These are phyloP conservation scores for Vespertilio murinus DNA, from an alignment of 2,797 vertebrate species.

Conservation along the genomic window DNA sequence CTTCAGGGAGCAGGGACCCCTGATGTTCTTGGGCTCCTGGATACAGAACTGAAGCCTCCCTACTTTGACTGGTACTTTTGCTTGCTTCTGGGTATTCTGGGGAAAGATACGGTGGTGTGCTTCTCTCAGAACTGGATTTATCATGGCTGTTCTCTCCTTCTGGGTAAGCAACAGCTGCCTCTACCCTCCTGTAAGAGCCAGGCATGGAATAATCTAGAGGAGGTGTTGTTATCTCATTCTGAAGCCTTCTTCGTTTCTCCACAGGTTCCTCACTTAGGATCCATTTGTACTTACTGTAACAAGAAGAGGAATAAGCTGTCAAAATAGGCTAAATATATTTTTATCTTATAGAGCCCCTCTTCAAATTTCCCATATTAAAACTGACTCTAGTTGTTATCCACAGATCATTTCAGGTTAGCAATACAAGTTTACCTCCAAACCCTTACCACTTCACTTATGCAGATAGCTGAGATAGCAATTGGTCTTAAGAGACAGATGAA, in stretches of 20 bases:
- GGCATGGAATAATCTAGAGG: constrained; percentile 55
- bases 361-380: background rate
- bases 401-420: background rate
- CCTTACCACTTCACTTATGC: background rate
- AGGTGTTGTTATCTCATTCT: constrained; percentile 35
- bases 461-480: background rate
- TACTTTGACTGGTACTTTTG: constrained; percentile 49
- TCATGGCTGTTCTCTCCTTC: constrained; percentile 74
- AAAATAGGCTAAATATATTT: background rate
- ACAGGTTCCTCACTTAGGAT: constrained; percentile 66
- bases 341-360: background rate
- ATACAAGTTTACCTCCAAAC: background rate
- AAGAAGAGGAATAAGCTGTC: constrained; percentile 44
- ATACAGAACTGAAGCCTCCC: constrained; percentile 13
- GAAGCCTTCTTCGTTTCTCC: constrained; percentile 68
- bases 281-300: constrained; percentile 66
- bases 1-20: constrained; percentile 49
- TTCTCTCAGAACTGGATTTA: constrained; percentile 55
- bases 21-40: constrained; percentile 39
- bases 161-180: constrained; percentile 40
- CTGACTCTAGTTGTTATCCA: background rate
- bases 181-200: constrained; percentile 27
- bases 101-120: constrained; percentile 53
- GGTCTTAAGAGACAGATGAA: background rate
- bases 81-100: constrained; percentile 67